Evolutionary conservation across 2,113 vertebrate species (phyloP).

Genomic region (Cyprinodon variegatus): DNA sequence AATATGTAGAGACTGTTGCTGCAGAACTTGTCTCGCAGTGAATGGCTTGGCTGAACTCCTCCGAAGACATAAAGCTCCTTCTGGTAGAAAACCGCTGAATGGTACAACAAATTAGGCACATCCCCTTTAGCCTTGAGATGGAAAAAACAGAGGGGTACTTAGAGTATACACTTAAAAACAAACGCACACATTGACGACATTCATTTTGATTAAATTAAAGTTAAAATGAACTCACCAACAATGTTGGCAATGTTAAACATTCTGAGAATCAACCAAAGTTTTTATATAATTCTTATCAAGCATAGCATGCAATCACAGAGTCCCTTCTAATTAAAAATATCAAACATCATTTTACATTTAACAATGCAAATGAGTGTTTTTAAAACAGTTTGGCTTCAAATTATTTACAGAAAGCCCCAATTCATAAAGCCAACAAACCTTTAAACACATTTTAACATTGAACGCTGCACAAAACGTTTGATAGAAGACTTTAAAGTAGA

Average conservation of each 20-base stretch:
- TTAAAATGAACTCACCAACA: not conserved
- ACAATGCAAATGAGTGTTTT: not conserved
- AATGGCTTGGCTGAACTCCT: constrained; percentile 76
- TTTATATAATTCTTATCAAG: not conserved
- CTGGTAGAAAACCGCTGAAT: constrained; percentile 85
- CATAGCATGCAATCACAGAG: not conserved
- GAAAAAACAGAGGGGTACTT: not conserved
- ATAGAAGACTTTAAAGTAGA: not conserved
- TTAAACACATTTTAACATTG: not conserved
- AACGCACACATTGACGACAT: not conserved
- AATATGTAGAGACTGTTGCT: constrained; percentile 88
- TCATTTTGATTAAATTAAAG: not conserved
- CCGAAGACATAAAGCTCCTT: constrained; percentile 90
- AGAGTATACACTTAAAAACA: not conserved
- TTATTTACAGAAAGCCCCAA: not conserved
- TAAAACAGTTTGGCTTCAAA: not conserved
- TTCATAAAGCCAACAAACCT: not conserved
- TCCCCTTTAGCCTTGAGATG: constrained; percentile 83
- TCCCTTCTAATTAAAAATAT: not conserved
- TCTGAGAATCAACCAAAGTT: not conserved
- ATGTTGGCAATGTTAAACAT: not conserved
- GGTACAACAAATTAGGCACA: constrained; percentile 82
- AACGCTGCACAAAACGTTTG: not conserved
- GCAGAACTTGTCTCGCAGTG: constrained; percentile 72
- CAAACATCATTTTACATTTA: not conserved